Conservation (phyloP, 2,113 vertebrate genomes). For the Pterocles orientalis region DNA sequence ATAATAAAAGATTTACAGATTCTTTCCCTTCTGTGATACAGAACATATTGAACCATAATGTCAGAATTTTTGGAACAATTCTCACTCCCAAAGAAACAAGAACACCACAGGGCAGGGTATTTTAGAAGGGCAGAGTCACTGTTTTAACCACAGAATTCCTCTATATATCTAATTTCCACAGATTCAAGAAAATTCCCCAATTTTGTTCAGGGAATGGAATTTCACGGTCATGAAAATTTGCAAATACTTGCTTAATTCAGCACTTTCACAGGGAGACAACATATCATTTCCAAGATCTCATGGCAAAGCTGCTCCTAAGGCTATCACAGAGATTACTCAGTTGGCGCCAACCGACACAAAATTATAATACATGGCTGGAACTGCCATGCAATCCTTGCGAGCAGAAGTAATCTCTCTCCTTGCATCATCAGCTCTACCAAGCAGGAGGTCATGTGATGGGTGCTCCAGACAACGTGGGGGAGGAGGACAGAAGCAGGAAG, state of each 20-base stretch:
- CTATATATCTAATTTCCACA: not conserved
- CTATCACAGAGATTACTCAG: conserved; percentile 38
- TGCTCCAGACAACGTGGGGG: conserved; percentile 2
- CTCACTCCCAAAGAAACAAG: not conserved
- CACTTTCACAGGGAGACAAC: conserved; percentile 22
- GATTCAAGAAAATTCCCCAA: not conserved
- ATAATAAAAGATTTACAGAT: not conserved
- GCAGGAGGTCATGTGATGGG: conserved; percentile 6
- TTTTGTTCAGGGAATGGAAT: not conserved
- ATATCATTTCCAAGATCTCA: conserved; percentile 13
- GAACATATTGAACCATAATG: not conserved
- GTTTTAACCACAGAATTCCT: not conserved
- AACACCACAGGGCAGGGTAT: not conserved
- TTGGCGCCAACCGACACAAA: not conserved
- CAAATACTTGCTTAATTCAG: conserved; percentile 44
- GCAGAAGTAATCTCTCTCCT: conserved; percentile 6
- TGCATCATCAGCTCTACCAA: conserved; percentile 32
- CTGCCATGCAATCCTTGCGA: not conserved
- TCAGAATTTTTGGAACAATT: not conserved
- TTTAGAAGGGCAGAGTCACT: not conserved
- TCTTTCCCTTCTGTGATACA: not conserved
- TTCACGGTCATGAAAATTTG: not conserved
- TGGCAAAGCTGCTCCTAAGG: conserved; percentile 58
- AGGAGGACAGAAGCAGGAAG: conserved; percentile 12
- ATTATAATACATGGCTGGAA: not conserved